Conservation (phyloP, 2,888 invertebrate species). For the Ormyrus pomaceus region DNA sequence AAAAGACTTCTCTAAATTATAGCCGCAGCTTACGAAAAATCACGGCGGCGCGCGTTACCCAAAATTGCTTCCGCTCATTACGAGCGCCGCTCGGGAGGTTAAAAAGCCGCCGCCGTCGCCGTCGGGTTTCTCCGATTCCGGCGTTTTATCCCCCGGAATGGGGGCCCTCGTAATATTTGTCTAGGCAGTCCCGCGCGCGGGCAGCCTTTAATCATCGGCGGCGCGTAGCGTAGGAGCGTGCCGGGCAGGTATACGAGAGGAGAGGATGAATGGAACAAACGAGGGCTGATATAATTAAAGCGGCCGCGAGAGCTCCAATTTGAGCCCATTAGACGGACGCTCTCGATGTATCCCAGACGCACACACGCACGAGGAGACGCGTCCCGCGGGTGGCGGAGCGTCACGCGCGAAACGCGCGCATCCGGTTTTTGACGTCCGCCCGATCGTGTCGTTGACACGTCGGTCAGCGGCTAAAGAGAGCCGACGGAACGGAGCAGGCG, state of each 20-base stretch:
- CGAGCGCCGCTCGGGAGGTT: background rate
- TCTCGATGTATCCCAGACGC: no score
- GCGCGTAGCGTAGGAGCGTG: constrained; percentile 35
- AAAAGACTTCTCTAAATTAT: constrained; percentile 42
- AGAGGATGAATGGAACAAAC: constrained; percentile 70
- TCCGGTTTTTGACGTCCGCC: constrained; percentile 9
- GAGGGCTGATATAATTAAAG: constrained; percentile 72
- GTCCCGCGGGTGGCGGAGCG: constrained; percentile 16
- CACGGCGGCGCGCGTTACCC: background rate
- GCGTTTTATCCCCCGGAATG: no score
- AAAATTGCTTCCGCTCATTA: constrained; percentile 44
- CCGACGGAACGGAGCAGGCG: background rate
- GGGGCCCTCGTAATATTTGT: no score
- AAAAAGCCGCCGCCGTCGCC: constrained; percentile 1
- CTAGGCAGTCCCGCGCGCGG: no score
- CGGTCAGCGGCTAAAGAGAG: background rate
- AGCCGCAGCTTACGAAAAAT: background rate
- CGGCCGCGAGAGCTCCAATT: constrained; percentile 68
- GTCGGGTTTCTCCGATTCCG: background rate
- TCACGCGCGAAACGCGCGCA: background rate
- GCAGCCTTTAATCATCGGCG: constrained; percentile 45
- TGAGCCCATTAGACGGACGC: constrained; percentile 65
- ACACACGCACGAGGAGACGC: no score
- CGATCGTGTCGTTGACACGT: constrained; percentile 27
- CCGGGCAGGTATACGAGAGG: constrained; percentile 1